phyloP scores from a whole-genome alignment of 2,113 vertebrate genomes.

The Notiomystis cincta region DNA sequence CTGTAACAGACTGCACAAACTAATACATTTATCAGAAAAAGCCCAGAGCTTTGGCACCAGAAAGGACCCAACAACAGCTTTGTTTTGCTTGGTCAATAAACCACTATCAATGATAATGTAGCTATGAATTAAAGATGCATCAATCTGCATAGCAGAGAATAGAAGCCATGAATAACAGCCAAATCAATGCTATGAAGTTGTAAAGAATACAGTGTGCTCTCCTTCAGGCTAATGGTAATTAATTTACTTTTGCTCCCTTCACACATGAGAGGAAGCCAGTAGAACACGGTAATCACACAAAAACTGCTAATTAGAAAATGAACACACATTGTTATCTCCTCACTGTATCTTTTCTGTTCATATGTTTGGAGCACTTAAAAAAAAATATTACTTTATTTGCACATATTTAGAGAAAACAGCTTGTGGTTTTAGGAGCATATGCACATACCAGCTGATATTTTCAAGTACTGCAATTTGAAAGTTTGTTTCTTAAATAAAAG shows the following conservation, averaged over 20 bases:
- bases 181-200: slow-evolving; percentile 35
- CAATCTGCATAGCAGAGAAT: slow-evolving; percentile 39
- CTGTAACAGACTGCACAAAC: not conserved
- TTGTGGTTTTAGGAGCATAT: not conserved
- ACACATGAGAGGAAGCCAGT: not conserved
- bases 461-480: not conserved
- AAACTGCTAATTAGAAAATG: not conserved
- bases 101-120: slow-evolving; percentile 21
- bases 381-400: not conserved
- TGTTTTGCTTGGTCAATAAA: slow-evolving; percentile 36
- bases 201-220: slow-evolving; percentile 15
- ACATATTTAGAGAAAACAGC: not conserved
- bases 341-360: not conserved
- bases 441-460: not conserved
- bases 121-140: slow-evolving; percentile 43
- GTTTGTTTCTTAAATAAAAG: not conserved
- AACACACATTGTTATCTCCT: not conserved
- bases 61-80: not conserved
- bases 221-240: slow-evolving; percentile 31
- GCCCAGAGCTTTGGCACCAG: not conserved
- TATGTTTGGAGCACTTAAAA: not conserved
- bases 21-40: not conserved
- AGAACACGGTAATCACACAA: not conserved
- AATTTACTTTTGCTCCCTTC: slow-evolving; percentile 19
- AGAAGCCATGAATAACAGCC: slow-evolving; percentile 16